Conservation (phyloP, 2,113 vertebrate species). For the Gasterosteus aculeatus region DNA sequence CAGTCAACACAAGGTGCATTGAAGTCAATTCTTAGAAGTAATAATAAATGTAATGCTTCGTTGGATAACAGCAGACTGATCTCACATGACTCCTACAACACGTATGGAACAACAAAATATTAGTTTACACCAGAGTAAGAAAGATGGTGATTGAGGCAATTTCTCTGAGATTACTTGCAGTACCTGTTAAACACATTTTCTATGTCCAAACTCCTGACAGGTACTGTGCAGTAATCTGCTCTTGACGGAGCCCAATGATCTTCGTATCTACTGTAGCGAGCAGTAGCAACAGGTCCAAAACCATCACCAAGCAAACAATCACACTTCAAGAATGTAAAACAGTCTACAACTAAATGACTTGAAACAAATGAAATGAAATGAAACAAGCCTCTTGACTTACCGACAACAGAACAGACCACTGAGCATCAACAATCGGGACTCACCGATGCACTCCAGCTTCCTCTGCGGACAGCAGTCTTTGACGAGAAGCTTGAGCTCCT, state of each 20-base stretch:
- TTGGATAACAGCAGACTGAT: neutral
- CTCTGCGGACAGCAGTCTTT: conserved; percentile 89
- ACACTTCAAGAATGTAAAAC: neutral
- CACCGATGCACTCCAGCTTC: conserved; percentile 94
- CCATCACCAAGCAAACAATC: neutral
- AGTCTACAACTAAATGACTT: neutral
- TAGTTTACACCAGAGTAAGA: no score
- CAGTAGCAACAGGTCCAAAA: neutral
- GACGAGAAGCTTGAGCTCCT: conserved; percentile 86
- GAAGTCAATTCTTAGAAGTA: neutral
- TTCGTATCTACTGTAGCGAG: neutral
- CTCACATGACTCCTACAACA: neutral
- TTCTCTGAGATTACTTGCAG: no score
- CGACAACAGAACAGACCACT: neutral
- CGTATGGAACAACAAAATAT: neutral
- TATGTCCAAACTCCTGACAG: no score
- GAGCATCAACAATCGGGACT: conserved; percentile 29
- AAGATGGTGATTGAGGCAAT: no score
- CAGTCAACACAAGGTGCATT: neutral
- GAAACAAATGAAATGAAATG: no score
- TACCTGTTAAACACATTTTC: no score
- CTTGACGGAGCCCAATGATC: no score
- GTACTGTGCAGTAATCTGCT: neutral
- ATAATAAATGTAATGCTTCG: neutral
- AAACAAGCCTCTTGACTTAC: no score